These are phyloP conservation scores for Sceloporus undulatus DNA, from an alignment of 2,113 vertebrate species.

Conservation along the genomic window DNA sequence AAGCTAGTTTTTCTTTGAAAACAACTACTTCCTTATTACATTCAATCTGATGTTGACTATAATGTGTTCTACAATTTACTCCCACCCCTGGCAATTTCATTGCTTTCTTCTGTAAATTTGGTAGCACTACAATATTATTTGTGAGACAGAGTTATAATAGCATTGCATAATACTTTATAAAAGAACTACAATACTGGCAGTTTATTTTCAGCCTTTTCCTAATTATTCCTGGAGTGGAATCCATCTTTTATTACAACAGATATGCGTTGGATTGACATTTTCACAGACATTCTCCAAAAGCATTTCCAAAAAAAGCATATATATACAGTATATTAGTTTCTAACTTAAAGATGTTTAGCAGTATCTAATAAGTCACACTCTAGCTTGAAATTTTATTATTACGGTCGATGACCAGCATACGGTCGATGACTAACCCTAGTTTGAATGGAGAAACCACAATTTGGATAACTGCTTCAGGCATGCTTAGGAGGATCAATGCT, in stretches of 20 bases:
- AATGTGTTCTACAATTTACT: too few species aligned
- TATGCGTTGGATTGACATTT: neutral
- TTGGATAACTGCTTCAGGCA: neutral
- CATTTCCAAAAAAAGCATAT: neutral
- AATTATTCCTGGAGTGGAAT: neutral
- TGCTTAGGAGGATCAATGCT: neutral
- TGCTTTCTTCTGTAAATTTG: too few species aligned
- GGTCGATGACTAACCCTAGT: neutral
- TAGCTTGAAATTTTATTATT: too few species aligned
- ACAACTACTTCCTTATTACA: too few species aligned
- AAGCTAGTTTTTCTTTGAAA: too few species aligned
- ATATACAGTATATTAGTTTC: neutral
- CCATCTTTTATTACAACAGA: neutral
- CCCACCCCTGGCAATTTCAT: too few species aligned
- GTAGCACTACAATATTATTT: too few species aligned
- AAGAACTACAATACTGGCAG: neutral
- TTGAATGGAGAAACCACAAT: constrained; percentile 19
- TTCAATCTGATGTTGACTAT: too few species aligned
- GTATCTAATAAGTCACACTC: neutral
- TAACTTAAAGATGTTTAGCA: neutral
- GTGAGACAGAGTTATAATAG: too few species aligned
- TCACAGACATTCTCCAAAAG: neutral
- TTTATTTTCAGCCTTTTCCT: neutral
- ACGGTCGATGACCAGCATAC: too few species aligned
- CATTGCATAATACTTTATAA: neutral